Base-by-base conservation (phyloP, 2,888 invertebrate genomes). In the Chrysotoxum bicinctum region DNA sequence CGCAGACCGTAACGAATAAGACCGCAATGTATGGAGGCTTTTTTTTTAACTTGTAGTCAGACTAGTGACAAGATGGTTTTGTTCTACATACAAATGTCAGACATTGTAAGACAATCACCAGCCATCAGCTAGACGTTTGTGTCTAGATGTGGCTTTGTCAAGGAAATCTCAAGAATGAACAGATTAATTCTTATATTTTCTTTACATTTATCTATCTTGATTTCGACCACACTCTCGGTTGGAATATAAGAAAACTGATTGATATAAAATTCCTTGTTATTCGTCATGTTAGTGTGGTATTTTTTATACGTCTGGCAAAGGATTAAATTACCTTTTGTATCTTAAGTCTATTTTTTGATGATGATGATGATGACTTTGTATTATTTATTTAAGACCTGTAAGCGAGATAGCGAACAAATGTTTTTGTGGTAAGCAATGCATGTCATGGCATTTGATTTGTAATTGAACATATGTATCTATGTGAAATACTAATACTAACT, bases 1-100 rank as follows among this genome's bases (percentile, higher is more conserved):
- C 56, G 35, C 40, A 54, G 74, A 74, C 72, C 74, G 48, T 64
- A 50, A 35, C 68, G 48, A 58, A 68, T 62, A 30, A 16, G 32
- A 40, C 66, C 66, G n/a, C 66, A 30, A 68, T 14, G 23, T 60
- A 74, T 12, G 7, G 5, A 43, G 26, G 58, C 14, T 37, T 37
- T 66, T 35, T 35, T 66, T 73, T 12, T 48, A 50, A 2, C 4
- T 35, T 12, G 4, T 1, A 12, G 4, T 73, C 56, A 16, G 45
- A 45, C 56, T 45, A 62, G n/a, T 40, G 35, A 1, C 40, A 30
- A 0, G 30, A 62, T 30, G 8, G 16, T n/a, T 16, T 30, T 43
- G 26, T 43, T 43, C 3, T 16, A 40, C 9, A 23, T 26, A 26
- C 9, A 23, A 6, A 26, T 52, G 26, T 52, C 43, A 45, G 45